Percentiles rank a stretch among this genome's conserved stretches.
Conservation (phyloP, 2,888 invertebrate species). For the Tenthredo notha region DNA sequence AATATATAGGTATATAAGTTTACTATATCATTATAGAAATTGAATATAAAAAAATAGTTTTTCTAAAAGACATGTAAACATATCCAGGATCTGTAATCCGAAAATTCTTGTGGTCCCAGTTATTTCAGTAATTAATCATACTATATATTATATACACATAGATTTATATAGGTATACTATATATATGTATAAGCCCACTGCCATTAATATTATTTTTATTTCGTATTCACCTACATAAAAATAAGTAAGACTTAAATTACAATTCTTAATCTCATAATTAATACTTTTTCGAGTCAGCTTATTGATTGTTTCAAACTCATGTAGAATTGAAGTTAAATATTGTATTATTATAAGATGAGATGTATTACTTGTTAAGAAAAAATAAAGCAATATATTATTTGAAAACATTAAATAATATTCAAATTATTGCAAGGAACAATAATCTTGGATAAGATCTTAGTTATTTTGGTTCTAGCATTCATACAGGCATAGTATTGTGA, state of each 20-base stretch:
- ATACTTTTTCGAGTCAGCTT: not conserved
- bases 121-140: conserved; percentile 33
- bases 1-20: not conserved
- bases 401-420: not conserved
- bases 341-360: not conserved
- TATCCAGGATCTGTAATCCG: conserved; percentile 29
- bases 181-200: conserved; percentile 23
- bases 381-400: conserved; percentile 39
- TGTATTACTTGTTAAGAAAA: conserved; percentile 18
- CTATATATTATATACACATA: not conserved
- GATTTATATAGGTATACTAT: not conserved
- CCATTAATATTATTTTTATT: conserved; percentile 28
- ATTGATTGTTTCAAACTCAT: not conserved
- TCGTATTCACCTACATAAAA: not conserved
- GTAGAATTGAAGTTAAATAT: conserved; percentile 22
- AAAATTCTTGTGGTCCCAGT: conserved; percentile 32
- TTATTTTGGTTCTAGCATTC: not conserved
- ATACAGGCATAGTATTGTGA: not conserved
- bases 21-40: conserved; percentile 22
- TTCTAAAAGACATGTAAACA: conserved; percentile 7
- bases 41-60: conserved; percentile 9
- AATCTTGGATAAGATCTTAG: not conserved
- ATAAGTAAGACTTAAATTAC: conserved; percentile 10
- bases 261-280: not conserved
- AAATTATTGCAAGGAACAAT: not conserved